A percentile compares a stretch with the other conserved stretches of the same genome.
Evolutionary conservation across 2,888 invertebrate genomes (phyloP).

Genomic region (Apodemia duryi): DNA sequence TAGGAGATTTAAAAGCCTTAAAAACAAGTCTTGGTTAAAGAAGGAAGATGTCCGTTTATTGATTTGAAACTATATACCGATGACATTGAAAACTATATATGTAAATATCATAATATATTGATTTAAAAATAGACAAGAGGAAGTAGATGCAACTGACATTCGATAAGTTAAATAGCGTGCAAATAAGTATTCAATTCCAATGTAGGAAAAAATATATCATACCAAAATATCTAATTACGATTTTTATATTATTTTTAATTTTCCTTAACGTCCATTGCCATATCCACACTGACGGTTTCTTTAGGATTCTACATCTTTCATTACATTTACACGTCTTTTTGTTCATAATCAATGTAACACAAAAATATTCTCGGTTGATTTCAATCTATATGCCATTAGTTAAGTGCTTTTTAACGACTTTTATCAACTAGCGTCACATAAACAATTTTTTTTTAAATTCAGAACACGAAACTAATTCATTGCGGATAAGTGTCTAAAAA

Average conservation of each 20-base stretch:
- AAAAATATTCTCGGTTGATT: not conserved
- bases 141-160: too few relatives aligned
- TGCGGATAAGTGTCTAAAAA: too few relatives aligned
- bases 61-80: too few relatives aligned
- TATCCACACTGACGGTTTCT: not conserved
- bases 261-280: not conserved
- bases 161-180: not conserved
- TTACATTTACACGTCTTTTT: not conserved
- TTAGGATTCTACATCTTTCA: not conserved
- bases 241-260: constrained; percentile 31
- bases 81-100: too few relatives aligned
- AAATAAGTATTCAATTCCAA: not conserved
- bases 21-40: too few relatives aligned
- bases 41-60: too few relatives aligned
- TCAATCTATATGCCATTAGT: not conserved
- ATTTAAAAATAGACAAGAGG: too few relatives aligned
- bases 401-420: not conserved
- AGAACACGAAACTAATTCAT: not conserved
- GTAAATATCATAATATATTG: too few relatives aligned
- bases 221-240: constrained; percentile 55
- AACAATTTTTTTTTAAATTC: not conserved
- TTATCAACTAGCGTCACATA: not conserved
- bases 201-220: constrained; percentile 33
- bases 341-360: not conserved
- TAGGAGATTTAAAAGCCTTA: too few relatives aligned